Conservation (phyloP, 37 sponge, comb jelly and placozoan species). For the Geodia barretti region DNA sequence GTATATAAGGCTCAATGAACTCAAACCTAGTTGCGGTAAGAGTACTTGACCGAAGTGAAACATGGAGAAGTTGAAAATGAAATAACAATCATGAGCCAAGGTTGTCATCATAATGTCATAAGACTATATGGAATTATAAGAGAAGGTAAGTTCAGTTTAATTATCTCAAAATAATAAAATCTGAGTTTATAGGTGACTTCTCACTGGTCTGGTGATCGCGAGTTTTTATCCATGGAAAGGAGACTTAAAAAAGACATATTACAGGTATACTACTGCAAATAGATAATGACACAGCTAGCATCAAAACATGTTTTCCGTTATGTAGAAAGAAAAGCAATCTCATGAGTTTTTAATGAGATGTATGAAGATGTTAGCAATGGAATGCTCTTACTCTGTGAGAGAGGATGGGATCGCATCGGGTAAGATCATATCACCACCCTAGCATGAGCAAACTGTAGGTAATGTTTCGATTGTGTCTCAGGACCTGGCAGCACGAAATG, state of each 20-base stretch:
- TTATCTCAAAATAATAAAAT: neutral
- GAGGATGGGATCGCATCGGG: conserved; percentile 65
- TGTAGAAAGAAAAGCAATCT: conserved; percentile 19
- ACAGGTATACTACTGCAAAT: conserved; percentile 13
- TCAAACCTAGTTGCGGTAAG: conserved; percentile 6
- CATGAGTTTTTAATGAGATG: conserved; percentile 47
- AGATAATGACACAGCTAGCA: no score
- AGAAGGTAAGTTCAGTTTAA: neutral
- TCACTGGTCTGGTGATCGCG: conserved; percentile 48
- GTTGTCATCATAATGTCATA: conserved; percentile 38
- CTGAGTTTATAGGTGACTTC: neutral
- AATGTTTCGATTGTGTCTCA: no score
- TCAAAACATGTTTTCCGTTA: no score
- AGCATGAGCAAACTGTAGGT: no score
- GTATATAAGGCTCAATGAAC: conserved; percentile 33
- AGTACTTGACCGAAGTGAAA: neutral
- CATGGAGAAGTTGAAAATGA: neutral
- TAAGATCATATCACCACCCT: no score
- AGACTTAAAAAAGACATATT: conserved; percentile 46
- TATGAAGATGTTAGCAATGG: conserved; percentile 71
- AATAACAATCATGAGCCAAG: conserved; percentile 19
- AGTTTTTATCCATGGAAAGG: conserved; percentile 57
- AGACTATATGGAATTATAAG: conserved; percentile 26
- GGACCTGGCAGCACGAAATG: conserved; percentile 62
- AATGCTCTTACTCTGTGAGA: conserved; percentile 70